Conservation (phyloP, 2,113 vertebrate species). For the Rhinoderma darwinii region DNA sequence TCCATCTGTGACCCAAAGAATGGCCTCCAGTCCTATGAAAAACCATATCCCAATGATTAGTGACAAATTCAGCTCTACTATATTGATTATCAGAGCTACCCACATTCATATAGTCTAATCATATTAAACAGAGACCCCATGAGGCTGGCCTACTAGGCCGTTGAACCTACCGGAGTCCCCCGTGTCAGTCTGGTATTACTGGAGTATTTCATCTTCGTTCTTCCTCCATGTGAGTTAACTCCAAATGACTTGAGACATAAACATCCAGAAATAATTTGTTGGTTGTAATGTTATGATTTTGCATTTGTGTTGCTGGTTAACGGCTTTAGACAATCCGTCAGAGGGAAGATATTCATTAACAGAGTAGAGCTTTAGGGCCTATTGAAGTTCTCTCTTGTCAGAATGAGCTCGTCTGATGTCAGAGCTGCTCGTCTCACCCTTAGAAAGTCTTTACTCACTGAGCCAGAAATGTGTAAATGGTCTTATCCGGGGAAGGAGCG, state of each 20-base stretch:
- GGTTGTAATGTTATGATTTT: constrained; percentile 62
- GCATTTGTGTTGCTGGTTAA: constrained; percentile 63
- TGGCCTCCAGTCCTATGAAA: too few species aligned
- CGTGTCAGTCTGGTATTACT: too few species aligned
- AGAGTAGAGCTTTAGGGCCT: constrained; percentile 64
- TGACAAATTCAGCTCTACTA: too few species aligned
- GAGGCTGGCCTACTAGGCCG: too few species aligned
- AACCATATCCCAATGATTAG: too few species aligned
- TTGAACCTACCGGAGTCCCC: too few species aligned
- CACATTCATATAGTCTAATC: too few species aligned
- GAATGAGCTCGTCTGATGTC: constrained; percentile 65
- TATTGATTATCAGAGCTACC: too few species aligned
- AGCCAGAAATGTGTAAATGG: constrained; percentile 66
- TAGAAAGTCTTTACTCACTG: constrained; percentile 71
- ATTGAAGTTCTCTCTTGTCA: constrained; percentile 66
- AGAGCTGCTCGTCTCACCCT: constrained; percentile 72
- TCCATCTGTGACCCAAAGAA: too few species aligned
- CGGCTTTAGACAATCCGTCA: constrained; percentile 51
- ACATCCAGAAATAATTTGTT: constrained; percentile 67
- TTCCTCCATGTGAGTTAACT: background rate
- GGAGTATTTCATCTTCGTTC: background rate
- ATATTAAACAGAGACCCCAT: too few species aligned
- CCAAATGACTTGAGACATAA: constrained; percentile 20
- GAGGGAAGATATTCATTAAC: constrained; percentile 69
- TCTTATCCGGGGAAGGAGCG: constrained; percentile 66